Conservation (phyloP, 2,797 vertebrate species). For the Acrossocheilus fasciatus region DNA sequence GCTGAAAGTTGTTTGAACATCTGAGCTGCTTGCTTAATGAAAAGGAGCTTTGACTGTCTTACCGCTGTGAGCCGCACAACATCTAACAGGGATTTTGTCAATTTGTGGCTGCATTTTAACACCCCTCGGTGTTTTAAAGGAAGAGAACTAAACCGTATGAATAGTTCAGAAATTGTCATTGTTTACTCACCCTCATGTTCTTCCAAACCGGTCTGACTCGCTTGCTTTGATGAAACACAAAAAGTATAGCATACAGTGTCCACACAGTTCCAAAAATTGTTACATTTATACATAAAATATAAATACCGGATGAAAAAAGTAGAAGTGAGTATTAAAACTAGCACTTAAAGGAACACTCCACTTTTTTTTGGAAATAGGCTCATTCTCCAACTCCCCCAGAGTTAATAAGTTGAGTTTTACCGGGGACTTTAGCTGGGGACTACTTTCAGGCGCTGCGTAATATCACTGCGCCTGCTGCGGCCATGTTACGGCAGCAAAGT, state of each 20-base stretch:
- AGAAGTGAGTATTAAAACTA: background rate
- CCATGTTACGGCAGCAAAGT: too few relatives aligned
- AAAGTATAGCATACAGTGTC: background rate
- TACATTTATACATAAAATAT: background rate
- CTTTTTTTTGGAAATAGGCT: too few relatives aligned
- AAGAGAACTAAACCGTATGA: background rate
- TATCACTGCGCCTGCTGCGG: too few relatives aligned
- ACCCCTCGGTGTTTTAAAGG: background rate
- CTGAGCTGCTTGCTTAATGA: conserved; percentile 13
- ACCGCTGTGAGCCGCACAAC: background rate
- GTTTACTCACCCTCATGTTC: background rate
- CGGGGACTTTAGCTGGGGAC: too few relatives aligned
- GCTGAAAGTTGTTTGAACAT: conserved; percentile 1
- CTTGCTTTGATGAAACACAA: conserved; percentile 5
- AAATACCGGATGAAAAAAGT: background rate
- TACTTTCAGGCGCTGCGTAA: too few relatives aligned
- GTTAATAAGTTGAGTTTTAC: too few relatives aligned
- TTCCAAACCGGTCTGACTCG: conserved; percentile 10
- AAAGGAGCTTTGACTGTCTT: conserved; percentile 3
- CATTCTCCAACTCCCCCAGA: too few relatives aligned
- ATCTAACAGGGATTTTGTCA: background rate
- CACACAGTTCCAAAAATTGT: background rate
- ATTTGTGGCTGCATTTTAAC: background rate
- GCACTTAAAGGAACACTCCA: too few relatives aligned
- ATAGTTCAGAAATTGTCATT: background rate